These are phyloP conservation scores for Dicycla oo DNA, from an alignment of 2,888 invertebrate genomes.

Conservation along the genomic window DNA sequence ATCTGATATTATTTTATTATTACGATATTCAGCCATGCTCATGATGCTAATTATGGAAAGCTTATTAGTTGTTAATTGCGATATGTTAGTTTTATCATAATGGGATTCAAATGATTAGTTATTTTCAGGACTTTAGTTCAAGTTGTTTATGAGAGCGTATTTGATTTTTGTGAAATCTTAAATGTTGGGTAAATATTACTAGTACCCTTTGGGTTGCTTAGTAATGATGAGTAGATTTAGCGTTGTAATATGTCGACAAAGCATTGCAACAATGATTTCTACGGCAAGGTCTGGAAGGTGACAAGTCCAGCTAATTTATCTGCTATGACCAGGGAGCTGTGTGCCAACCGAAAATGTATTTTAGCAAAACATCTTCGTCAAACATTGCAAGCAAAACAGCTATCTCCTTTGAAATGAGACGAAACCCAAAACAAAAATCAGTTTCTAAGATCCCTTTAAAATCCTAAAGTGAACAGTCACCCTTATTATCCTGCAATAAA, in stretches of 20 bases:
- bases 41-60: constrained; percentile 21
- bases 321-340: not conserved
- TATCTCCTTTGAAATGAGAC: no score
- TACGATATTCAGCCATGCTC: constrained; percentile 30
- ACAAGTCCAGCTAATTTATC: not conserved
- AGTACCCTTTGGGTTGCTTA: no score
- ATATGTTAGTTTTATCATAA: constrained; percentile 35
- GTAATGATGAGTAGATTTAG: no score
- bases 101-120: constrained; percentile 5
- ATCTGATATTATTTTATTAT: constrained; percentile 61
- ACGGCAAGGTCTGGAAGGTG: not conserved
- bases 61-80: constrained; percentile 47
- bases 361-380: not conserved
- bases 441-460: not conserved
- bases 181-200: not conserved
- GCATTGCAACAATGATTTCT: no score
- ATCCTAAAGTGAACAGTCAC: not conserved
- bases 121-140: not conserved
- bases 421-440: not conserved
- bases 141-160: not conserved
- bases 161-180: not conserved
- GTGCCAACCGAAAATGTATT: not conserved
- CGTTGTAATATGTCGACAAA: no score
- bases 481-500: constrained; percentile 34
- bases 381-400: not conserved